Evolutionary conservation across 2,888 invertebrate genomes (phyloP).

Genomic region (Drosophila parthenogenetica): DNA sequence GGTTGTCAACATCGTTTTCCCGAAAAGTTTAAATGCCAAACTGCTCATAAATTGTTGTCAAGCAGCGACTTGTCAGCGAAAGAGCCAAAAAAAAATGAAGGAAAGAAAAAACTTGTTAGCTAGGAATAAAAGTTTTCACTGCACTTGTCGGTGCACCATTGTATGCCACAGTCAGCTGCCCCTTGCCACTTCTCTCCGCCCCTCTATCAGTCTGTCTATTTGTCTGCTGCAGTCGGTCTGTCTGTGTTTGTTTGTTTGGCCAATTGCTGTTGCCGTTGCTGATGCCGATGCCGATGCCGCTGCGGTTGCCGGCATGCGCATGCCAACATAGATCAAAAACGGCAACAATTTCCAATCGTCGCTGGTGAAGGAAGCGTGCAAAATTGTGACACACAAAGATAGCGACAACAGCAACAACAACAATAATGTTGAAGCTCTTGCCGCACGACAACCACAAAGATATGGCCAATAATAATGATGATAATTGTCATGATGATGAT

Average conservation of each 20-base stretch:
- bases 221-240: constrained; percentile 8
- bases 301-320: constrained; percentile 69
- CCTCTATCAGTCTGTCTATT: constrained; percentile 25
- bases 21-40: constrained; percentile 63
- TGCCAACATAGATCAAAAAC: constrained; percentile 77
- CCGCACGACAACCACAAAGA: constrained; percentile 55
- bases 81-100: constrained; percentile 15
- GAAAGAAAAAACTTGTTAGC: constrained; percentile 61
- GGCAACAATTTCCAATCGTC: constrained; percentile 68
- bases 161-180: constrained; percentile 31
- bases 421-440: constrained; percentile 6
- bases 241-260: constrained; percentile 55
- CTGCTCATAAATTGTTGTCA: constrained; percentile 70
- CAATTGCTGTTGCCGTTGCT: constrained; percentile 68
- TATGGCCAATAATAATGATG: constrained; percentile 25
- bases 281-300: constrained; percentile 71
- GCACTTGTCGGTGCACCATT: constrained; percentile 70
- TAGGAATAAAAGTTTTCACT: constrained; percentile 67
- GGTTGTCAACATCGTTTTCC: constrained; percentile 27
- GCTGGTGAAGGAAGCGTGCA: constrained; percentile 62
- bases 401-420: constrained; percentile 46
- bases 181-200: neutral
- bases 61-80: constrained; percentile 32
- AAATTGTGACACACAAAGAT: constrained; percentile 79
- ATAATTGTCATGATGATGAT: constrained; percentile 11